Conservation (phyloP, 2,113 vertebrate species). For the Oreochromis spilurus region DNA sequence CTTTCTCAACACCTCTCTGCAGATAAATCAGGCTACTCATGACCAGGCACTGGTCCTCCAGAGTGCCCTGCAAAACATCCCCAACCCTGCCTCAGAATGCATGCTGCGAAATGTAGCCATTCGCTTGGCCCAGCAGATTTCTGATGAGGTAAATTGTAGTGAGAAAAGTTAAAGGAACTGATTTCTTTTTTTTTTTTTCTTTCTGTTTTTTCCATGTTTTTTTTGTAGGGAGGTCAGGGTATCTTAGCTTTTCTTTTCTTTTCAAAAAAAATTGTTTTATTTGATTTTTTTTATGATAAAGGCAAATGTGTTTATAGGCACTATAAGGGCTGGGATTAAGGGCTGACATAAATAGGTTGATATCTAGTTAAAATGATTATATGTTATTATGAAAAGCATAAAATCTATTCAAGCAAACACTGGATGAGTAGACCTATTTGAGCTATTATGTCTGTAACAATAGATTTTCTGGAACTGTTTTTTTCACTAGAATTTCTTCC, state of each 20-base stretch:
- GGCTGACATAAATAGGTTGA: not conserved
- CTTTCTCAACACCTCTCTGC: slow-evolving; percentile 25
- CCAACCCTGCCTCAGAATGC: slow-evolving; percentile 96
- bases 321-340: not conserved
- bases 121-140: slow-evolving; percentile 97
- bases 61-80: slow-evolving; percentile 97
- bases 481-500: slow-evolving; percentile 69
- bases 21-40: slow-evolving; percentile 96
- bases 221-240: not conserved
- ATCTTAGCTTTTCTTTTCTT: not conserved
- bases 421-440: not conserved
- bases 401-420: not conserved
- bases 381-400: not conserved
- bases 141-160: slow-evolving; percentile 85
- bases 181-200: not conserved
- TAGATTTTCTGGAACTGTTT: slow-evolving; percentile 27
- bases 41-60: slow-evolving; percentile 98
- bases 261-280: not conserved
- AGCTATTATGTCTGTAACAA: not conserved
- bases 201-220: not conserved
- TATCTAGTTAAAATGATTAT: not conserved
- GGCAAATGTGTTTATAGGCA: not conserved
- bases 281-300: not conserved
- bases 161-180: not conserved
- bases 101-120: slow-evolving; percentile 98